Percentiles rank a stretch among this genome's conserved stretches.
phyloP scores from a whole-genome alignment of 2,113 vertebrate genomes.

The Xerus inauris region DNA sequence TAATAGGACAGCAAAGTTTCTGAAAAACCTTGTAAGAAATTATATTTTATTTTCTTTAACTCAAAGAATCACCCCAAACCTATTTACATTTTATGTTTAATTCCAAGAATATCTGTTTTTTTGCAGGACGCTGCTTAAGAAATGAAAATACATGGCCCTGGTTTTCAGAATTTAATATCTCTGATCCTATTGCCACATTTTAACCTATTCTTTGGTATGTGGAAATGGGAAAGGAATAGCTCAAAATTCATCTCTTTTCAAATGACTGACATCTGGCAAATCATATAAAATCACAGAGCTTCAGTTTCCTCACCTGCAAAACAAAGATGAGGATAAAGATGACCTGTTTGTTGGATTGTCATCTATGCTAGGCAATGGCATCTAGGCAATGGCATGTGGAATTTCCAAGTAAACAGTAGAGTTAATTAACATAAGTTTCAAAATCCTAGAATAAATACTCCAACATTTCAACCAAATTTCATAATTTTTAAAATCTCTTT shows the following conservation, averaged over 20 bases:
- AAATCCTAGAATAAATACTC: neutral
- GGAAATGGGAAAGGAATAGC: neutral
- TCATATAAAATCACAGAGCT: neutral
- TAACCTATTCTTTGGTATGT: neutral
- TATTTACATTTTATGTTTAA: conserved; percentile 19
- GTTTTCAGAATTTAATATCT: neutral
- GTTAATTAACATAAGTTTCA: neutral
- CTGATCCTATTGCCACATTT: neutral
- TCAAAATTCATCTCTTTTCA: neutral
- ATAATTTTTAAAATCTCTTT: neutral
- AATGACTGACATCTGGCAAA: neutral
- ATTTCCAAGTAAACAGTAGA: neutral
- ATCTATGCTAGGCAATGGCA: no score
- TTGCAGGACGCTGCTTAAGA: neutral
- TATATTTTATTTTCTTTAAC: conserved; percentile 11
- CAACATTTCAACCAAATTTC: neutral
- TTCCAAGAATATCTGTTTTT: neutral
- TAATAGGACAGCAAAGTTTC: neutral
- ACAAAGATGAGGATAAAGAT: neutral
- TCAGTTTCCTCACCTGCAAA: neutral
- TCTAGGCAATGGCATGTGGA: neutral
- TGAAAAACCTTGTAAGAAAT: neutral
- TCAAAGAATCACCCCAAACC: neutral
- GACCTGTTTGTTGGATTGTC: neutral
- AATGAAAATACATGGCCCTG: neutral